These are phyloP conservation scores for Gastrophysa polygoni DNA, from an alignment of 2,888 invertebrate species.

Conservation along the genomic window DNA sequence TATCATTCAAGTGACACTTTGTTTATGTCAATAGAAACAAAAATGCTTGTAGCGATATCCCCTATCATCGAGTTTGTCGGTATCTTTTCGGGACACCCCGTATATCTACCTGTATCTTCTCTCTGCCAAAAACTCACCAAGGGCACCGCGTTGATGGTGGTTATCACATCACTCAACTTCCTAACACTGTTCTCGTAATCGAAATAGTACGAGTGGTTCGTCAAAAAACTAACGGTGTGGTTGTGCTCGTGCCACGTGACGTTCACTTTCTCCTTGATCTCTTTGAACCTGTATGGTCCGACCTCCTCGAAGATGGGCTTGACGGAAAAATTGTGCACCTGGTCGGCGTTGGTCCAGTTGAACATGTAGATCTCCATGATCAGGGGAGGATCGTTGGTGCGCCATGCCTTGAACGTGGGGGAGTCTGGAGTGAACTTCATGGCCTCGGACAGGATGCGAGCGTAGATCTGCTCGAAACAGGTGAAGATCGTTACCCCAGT, in stretches of 20 bases:
- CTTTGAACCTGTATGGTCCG: conserved; percentile 72
- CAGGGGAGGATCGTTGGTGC: conserved; percentile 52
- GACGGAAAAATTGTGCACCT: conserved; percentile 60
- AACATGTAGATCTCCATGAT: conserved; percentile 53
- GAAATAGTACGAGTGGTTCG: conserved; percentile 72
- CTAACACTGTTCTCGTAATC: conserved; percentile 71
- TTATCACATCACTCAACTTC: conserved; percentile 71
- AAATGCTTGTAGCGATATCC: no score
- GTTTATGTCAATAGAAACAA: no score
- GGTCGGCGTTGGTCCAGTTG: conserved; percentile 60
- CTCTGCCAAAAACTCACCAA: conserved; percentile 63
- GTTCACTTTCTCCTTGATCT: conserved; percentile 73
- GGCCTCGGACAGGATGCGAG: conserved; percentile 44
- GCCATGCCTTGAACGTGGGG: conserved; percentile 51
- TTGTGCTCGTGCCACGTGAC: conserved; percentile 76
- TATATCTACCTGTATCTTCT: no score
- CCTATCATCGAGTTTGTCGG: no score
- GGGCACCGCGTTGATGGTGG: conserved; percentile 78
- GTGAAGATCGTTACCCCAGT: conserved; percentile 47
- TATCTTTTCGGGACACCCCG: no score
- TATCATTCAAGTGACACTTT: no score
- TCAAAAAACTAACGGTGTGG: conserved; percentile 73
- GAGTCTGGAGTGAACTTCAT: conserved; percentile 45
- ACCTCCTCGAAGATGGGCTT: conserved; percentile 65
- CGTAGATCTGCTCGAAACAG: conserved; percentile 48